phyloP scores from a whole-genome alignment of 1,140 invertebrate genomes.

The Nephila pilipes region DNA sequence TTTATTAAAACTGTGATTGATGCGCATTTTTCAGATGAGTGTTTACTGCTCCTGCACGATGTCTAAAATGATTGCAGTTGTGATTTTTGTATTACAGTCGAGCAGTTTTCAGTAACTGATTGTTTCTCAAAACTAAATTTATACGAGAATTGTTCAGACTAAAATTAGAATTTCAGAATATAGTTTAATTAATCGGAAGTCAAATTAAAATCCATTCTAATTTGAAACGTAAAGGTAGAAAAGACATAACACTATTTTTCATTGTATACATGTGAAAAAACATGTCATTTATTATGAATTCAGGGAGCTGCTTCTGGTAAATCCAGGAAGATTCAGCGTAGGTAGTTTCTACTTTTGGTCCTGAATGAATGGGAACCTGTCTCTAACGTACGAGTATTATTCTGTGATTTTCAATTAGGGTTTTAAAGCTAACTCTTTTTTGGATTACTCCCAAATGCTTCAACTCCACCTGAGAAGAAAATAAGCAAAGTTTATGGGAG shows the following conservation, averaged over 20 bases:
- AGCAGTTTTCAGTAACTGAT: too few species aligned
- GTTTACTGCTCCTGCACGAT: too few species aligned
- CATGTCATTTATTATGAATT: background rate
- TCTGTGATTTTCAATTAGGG: background rate
- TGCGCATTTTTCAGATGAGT: too few species aligned
- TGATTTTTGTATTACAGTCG: too few species aligned
- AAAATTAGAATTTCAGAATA: too few species aligned
- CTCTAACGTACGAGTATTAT: background rate
- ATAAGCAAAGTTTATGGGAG: background rate
- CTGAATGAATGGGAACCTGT: background rate
- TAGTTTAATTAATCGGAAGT: too few species aligned
- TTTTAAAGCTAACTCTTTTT: background rate
- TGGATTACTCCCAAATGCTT: background rate
- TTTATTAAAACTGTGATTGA: too few species aligned
- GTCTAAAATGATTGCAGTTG: too few species aligned
- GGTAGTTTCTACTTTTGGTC: background rate
- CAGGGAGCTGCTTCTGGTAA: background rate
- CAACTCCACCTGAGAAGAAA: background rate
- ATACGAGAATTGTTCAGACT: too few species aligned
- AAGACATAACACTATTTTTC: background rate
- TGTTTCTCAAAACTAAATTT: too few species aligned
- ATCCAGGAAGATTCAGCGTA: background rate
- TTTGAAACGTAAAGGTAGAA: background rate
- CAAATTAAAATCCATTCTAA: background rate
- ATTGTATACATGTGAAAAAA: too few species aligned